phyloP scores from a whole-genome alignment of 2,888 invertebrate species.

The Ryuthela nishihirai region DNA sequence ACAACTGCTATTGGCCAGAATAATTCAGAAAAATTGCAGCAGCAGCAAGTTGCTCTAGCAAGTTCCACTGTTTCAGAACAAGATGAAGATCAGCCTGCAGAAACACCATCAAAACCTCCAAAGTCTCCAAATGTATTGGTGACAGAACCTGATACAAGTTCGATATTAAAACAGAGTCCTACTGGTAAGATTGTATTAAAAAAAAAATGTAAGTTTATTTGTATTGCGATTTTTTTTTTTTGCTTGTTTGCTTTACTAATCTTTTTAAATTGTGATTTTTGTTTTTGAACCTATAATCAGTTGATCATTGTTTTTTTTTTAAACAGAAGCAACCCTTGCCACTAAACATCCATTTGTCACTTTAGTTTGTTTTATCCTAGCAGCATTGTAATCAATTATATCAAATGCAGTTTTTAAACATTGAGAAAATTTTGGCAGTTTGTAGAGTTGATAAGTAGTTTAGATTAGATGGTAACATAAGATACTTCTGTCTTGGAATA shows the following conservation, averaged over 20 bases:
- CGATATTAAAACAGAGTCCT: slow-evolving; percentile 46
- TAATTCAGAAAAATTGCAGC: background rate
- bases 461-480: too few relatives aligned
- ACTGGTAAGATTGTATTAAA: slow-evolving; percentile 42
- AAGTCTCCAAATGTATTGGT: slow-evolving; percentile 49
- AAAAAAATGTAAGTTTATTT: background rate
- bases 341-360: too few relatives aligned
- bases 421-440: too few relatives aligned
- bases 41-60: slow-evolving; percentile 4
- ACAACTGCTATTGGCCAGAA: slow-evolving; percentile 5
- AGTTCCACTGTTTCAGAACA: slow-evolving; percentile 16
- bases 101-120: slow-evolving; percentile 6
- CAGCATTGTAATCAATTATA: too few relatives aligned
- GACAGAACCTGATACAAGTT: slow-evolving; percentile 55
- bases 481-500: too few relatives aligned
- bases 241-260: background rate
- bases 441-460: too few relatives aligned
- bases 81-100: slow-evolving; percentile 4
- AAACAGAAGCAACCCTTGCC: too few relatives aligned
- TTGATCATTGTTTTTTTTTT: slow-evolving; percentile 1
- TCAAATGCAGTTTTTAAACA: too few relatives aligned
- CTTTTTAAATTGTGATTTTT: slow-evolving; percentile 1
- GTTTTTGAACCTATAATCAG: too few relatives aligned
- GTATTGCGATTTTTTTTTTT: background rate
- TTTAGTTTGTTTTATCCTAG: too few relatives aligned